Evolutionary conservation across 2,888 invertebrate genomes (phyloP).

Genomic region (Notodonta ziczac): DNA sequence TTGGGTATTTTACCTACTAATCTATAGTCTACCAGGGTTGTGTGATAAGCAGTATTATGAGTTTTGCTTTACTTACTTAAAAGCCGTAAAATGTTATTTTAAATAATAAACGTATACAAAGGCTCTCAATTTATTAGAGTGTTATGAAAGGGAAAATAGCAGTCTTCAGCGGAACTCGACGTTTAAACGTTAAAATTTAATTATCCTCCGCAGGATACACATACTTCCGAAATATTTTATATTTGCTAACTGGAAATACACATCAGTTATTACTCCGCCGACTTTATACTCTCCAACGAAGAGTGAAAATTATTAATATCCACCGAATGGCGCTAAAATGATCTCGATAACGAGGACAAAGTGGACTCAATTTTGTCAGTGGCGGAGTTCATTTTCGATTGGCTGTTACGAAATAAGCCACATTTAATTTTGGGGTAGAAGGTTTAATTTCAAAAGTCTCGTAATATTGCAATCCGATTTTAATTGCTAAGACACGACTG

Average conservation of each 20-base stretch:
- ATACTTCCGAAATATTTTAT: constrained; percentile 33
- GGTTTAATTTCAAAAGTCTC: constrained; percentile 43
- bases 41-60: too few species aligned
- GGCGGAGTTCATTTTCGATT: constrained; percentile 22
- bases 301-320: constrained; percentile 37
- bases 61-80: too few species aligned
- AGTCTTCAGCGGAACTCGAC: constrained; percentile 10
- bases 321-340: constrained; percentile 17
- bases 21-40: too few species aligned
- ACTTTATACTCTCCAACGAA: constrained; percentile 25
- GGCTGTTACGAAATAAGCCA: constrained; percentile 25
- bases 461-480: constrained; percentile 44
- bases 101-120: constrained; percentile 13
- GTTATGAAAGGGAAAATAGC: constrained; percentile 7
- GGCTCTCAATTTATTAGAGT: constrained; percentile 15
- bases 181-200: constrained; percentile 33
- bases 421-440: constrained; percentile 32
- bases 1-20: too few species aligned
- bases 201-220: constrained; percentile 30
- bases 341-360: constrained; percentile 13
- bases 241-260: constrained; percentile 35
- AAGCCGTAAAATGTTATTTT: neutral
- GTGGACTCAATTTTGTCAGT: constrained; percentile 16
- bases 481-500: constrained; percentile 37
- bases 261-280: constrained; percentile 33